Conservation (phyloP, 2,888 invertebrate genomes). For the Zelleria hepariella region DNA sequence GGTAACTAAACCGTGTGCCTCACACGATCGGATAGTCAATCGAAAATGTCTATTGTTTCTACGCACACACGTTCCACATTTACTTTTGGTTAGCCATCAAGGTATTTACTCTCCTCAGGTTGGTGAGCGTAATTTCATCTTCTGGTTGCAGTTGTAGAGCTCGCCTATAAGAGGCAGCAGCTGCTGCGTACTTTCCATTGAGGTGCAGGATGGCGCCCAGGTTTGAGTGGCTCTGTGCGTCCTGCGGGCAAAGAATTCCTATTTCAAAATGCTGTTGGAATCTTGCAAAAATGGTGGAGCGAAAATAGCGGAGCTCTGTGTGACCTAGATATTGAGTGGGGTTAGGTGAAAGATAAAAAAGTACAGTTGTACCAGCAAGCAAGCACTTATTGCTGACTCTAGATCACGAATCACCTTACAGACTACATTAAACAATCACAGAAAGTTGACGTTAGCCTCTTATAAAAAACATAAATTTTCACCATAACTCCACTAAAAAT, state of each 20-base stretch:
- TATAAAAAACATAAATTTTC: too few species aligned
- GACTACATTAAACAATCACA: too few species aligned
- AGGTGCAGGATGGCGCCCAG: constrained; percentile 95
- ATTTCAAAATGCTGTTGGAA: not conserved
- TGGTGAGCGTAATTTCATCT: constrained; percentile 89
- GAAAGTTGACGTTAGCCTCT: too few species aligned
- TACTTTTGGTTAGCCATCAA: constrained; percentile 41
- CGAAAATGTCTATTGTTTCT: too few species aligned
- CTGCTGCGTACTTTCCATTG: constrained; percentile 90
- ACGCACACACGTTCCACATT: not conserved
- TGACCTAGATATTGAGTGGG: too few species aligned
- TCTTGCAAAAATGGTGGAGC: not conserved
- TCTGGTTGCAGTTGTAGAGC: constrained; percentile 90
- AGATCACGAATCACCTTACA: too few species aligned
- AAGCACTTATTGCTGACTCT: too few species aligned
- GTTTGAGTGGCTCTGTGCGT: constrained; percentile 93
- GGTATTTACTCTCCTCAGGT: constrained; percentile 76
- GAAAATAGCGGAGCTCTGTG: not conserved
- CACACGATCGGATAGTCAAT: too few species aligned
- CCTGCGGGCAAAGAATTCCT: constrained; percentile 54
- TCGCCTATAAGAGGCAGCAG: constrained; percentile 87
- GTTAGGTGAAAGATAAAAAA: too few species aligned
- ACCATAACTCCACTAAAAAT: too few species aligned
- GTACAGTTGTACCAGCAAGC: too few species aligned
- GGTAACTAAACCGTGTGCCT: too few species aligned